Conservation (phyloP, 2,113 vertebrate genomes). For the Peromyscus leucopus region DNA sequence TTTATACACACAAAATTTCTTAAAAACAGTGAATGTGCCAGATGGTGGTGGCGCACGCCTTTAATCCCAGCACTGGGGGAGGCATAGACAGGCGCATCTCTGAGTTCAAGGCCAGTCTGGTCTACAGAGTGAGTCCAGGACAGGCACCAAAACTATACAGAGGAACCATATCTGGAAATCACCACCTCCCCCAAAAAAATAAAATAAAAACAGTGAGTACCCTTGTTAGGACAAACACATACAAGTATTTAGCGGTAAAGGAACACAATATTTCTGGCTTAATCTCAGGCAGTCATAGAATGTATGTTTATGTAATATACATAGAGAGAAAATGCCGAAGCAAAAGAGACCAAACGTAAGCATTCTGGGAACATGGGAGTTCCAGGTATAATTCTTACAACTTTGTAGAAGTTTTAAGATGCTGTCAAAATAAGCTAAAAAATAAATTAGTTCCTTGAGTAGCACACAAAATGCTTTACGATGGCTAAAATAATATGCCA, state of each 20-base stretch:
- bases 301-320: neutral
- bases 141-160: too few species aligned
- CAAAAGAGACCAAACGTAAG: neutral
- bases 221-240: neutral
- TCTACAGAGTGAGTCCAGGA: too few species aligned
- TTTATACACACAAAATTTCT: neutral
- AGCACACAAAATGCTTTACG: neutral
- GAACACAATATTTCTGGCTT: neutral
- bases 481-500: neutral
- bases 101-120: too few species aligned
- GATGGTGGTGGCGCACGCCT: too few species aligned
- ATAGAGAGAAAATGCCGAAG: neutral
- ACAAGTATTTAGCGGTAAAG: neutral
- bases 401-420: constrained; percentile 17
- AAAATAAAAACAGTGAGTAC: neutral
- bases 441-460: neutral
- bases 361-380: neutral
- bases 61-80: too few species aligned
- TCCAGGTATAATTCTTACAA: neutral
- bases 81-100: too few species aligned
- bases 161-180: too few species aligned
- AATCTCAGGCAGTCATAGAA: neutral
- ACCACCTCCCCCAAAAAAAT: too few species aligned
- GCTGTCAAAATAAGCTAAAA: constrained; percentile 41
- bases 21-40: neutral